phyloP scores from a whole-genome alignment of 2,888 invertebrate species.

The Ashinkailepas kermadecensis region DNA sequence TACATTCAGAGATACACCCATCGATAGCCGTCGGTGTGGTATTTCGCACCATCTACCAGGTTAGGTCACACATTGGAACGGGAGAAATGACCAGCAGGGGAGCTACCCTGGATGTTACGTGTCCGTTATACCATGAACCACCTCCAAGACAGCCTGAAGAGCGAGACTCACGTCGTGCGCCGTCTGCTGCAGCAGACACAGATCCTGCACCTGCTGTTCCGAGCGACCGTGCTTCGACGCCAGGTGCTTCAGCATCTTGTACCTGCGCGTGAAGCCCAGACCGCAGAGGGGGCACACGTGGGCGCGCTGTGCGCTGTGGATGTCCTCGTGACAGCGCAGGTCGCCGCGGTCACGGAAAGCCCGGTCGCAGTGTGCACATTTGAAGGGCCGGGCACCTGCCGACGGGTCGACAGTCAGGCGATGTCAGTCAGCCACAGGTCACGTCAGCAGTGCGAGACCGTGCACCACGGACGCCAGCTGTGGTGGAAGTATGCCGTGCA shows the following conservation, averaged over 20 bases:
- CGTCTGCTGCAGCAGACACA: slow-evolving; percentile 5
- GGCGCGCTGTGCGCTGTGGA: not conserved
- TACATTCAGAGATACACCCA: no score
- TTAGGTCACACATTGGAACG: no score
- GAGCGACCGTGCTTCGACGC: not conserved
- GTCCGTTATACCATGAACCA: no score
- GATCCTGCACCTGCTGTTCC: not conserved
- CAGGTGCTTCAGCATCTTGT: slow-evolving; percentile 13
- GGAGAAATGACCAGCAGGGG: no score
- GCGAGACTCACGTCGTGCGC: not conserved
- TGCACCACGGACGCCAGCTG: no score
- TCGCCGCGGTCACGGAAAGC: slow-evolving; percentile 12
- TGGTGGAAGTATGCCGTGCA: no score
- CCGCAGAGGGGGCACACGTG: slow-evolving; percentile 16
- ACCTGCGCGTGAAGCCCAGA: not conserved
- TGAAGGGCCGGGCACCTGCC: slow-evolving; percentile 1
- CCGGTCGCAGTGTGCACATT: not conserved
- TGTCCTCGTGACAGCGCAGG: slow-evolving; percentile 19
- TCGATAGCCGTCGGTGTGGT: no score
- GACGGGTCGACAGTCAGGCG: not conserved
- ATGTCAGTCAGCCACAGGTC: no score
- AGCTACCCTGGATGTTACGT: no score
- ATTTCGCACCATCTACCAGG: no score
- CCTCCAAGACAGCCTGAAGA: no score
- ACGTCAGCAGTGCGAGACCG: no score